Evolutionary conservation across 1,140 invertebrate genomes (phyloP), one percentile per base, ranked within the genome.

Genomic region (Anthonomus grandis): DNA sequence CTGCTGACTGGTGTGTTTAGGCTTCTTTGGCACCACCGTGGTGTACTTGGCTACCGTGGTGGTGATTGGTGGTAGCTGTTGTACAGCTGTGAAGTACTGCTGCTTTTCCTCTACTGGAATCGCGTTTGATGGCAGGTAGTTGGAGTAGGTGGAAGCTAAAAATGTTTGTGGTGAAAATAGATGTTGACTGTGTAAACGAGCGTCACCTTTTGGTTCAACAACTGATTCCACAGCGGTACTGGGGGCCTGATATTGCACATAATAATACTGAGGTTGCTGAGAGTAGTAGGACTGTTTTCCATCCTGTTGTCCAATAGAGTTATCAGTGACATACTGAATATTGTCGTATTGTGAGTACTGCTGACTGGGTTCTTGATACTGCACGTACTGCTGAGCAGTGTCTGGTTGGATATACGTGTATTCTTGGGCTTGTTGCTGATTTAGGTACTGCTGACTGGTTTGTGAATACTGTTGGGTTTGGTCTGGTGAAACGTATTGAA

Each of bases 131-230:
- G 58, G 38, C 10, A 51, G 31, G 41, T 60, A 64, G 2, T 19
- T 22, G 8, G 42, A 8, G n/a, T 31, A 8, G 8, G 27, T 31
- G n/a, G n/a, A n/a, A n/a, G n/a, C n/a, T n/a, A 31, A 31, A 31
- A 31, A 31, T 9, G 27, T 31, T 8, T 31, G 8, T 8, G 27
- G 8, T 31, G 27, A n/a, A 9, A 9, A 31, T 9, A n/a, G 27
- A 31, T 31, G 27, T 31, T 31, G 0, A 0, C 8, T 31, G 27
- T 8, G 8, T 31, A 31, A 31, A 31, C n/a, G 38, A 9, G 19
- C 2, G 4, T 41, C 18, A 62, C 63, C 62, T 61, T 70, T 70
- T 31, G 68, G 60, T 51, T 67, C 66, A 23, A 67, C 56, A 2
- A 70, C 60, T 24, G 52, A 60, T 47, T 70, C 63, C 9, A 70